Base-by-base conservation (phyloP, 92 coral and sea anemone species). In the Epizoanthus stellaris region DNA sequence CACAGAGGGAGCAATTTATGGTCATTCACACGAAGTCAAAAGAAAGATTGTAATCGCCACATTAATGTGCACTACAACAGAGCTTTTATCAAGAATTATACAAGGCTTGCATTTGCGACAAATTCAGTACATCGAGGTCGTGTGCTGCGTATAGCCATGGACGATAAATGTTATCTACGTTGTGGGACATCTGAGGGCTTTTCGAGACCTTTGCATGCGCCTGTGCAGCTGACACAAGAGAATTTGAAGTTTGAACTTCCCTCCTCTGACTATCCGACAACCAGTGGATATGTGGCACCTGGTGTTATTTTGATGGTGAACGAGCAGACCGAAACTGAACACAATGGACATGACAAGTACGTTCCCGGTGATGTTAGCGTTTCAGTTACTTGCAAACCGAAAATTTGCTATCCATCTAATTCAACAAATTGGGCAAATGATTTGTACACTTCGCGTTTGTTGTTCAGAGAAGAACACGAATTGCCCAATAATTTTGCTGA, bases 371-470 rank as follows among this genome's bases (percentile, higher is more conserved):
- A 72, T 19, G 61, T 39, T 8, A 84, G 62, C 23, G 87, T 71
- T 23, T 64, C 87, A 6, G 81, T 84, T 60, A 60, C 87, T 5
- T 84, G 73, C 56, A 60, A 83, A 53, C 87, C 80, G 63, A 83
- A 70, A 19, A 20, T 8, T 43, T 67, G 43, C 36, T 72, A 83
- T 67, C 87, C 87, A 56, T 65, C 65, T 11, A 23, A 69, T 49
- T 72, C 87, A 40, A 84, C 87, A 30, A 84, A 84, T 70, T 72
- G 81, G 81, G 75, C 76, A 25, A 73, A 72, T 60, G 87, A 84
- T 56, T 38, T 73, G 80, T 73, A 84, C 43, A 72, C 77, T 17
- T 14, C 76, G 30, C 60, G 87, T 11, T 47, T 23, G 21, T 17
- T 70, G 9, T 82, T 82, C 38, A 53, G 75, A 52, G 87, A 82